Evolutionary conservation across 2,113 vertebrate species (phyloP), one percentile per base, ranked within the genome.

Genomic region (Columba janthina): DNA sequence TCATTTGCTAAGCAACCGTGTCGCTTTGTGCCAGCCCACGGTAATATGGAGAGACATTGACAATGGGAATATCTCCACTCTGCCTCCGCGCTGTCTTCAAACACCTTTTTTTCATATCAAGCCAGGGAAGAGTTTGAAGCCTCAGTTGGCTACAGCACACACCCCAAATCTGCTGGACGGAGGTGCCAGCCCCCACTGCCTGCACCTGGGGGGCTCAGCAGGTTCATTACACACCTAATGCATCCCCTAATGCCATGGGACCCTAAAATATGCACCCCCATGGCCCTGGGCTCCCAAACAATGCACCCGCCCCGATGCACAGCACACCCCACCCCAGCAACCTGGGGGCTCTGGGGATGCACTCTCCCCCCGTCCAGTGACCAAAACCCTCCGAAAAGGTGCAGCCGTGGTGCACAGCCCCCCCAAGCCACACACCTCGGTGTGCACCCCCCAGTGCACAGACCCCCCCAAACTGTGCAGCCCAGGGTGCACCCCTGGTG

Each of bases 1-100:
- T 21, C 44, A 1, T 76, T 85, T 91, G 94, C 95, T 85, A 70
- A 95, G 94, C 92, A 87, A 96, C 93, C 38, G 4, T 2, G 12
- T 3, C 4, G 44, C 88, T 60, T 34, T 9, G 81, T 73, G 85
- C 87, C 96, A 91, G 77, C 93, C 89, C 93, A 46, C 80, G 1
- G 69, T 2, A 17, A 62, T 18, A 36, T 80, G 10, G 26, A 66
- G 36, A 73, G 69, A 51, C 32, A 4, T 38, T 60, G 62, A 69
- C 85, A 58, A 76, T 36, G 82, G 88, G 67, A 90, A 73, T 24
- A 14, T 65, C 82, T 67, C 78, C 54, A 58, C 74, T 14, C 94
- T 36, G 88, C 94, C 94, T 34, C 95, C 67, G 21, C 82, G 2
- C n/a, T 6, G 21, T 5, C 66, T 85, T 6, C 15, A 3, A 87